Evolutionary conservation across 1,140 invertebrate species (phyloP).

Genomic region (Pseudobourletiella spinata): DNA sequence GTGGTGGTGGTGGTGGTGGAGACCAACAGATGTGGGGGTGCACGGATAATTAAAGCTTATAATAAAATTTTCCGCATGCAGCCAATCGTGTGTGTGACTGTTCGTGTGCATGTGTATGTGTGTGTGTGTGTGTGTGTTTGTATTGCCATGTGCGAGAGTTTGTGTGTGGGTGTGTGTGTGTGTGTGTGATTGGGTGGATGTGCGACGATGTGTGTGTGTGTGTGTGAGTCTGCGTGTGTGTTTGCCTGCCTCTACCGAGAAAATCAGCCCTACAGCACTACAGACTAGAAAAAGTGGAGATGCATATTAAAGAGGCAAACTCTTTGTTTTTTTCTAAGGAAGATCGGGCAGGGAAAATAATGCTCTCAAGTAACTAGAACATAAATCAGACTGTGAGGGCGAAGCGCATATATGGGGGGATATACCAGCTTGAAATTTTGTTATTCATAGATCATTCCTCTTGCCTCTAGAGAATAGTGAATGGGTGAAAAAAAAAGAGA

Average conservation of each 20-base stretch:
- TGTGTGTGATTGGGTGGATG: too few species aligned
- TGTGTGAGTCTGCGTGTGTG: too few species aligned
- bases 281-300: too few species aligned
- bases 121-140: too few species aligned
- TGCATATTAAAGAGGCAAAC: slow-evolving; percentile 19
- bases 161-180: too few species aligned
- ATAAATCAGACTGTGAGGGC: slow-evolving; percentile 29
- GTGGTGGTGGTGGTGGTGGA: too few species aligned
- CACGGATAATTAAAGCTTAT: background rate
- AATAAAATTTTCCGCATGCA: background rate
- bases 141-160: background rate
- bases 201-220: background rate
- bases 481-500: slow-evolving; percentile 1
- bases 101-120: background rate
- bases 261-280: too few species aligned
- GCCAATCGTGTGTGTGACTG: background rate
- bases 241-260: too few species aligned
- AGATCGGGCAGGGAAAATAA: slow-evolving; percentile 30
- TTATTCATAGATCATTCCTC: slow-evolving; percentile 29
- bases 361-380: slow-evolving; percentile 24
- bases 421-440: slow-evolving; percentile 26
- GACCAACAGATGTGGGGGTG: background rate
- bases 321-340: slow-evolving; percentile 23
- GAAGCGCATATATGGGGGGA: slow-evolving; percentile 12
- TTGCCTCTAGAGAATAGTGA: slow-evolving; percentile 12